A percentile compares a stretch with the other conserved stretches of the same genome.
phyloP scores from a whole-genome alignment of 2,113 vertebrate genomes.

The Antigone vipio region DNA sequence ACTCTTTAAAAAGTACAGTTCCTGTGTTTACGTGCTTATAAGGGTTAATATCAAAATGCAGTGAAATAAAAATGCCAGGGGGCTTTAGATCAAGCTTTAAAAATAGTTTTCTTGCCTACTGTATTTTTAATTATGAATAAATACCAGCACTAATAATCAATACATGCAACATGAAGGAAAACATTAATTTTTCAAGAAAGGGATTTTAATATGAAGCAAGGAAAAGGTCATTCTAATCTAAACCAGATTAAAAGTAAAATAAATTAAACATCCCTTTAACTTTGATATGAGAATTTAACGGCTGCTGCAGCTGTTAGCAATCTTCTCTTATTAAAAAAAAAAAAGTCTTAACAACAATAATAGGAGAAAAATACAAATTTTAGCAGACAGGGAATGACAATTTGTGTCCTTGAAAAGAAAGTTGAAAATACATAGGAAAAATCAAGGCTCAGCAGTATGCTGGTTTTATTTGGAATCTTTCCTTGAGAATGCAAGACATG shows the following conservation, averaged over 20 bases:
- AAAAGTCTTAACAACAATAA: background rate
- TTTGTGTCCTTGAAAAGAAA: background rate
- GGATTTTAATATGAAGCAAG: background rate
- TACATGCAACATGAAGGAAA: background rate
- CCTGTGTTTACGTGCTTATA: background rate
- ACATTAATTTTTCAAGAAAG: background rate
- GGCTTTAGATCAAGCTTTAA: background rate
- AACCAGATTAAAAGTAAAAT: background rate
- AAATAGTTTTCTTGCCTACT: background rate
- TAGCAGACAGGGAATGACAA: background rate
- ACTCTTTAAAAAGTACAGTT: background rate
- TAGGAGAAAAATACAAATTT: background rate
- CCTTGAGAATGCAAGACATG: background rate
- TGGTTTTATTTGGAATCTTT: background rate
- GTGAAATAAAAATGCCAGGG: background rate
- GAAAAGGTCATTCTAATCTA: slow-evolving; percentile 17
- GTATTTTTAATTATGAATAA: slow-evolving; percentile 12
- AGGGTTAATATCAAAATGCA: background rate
- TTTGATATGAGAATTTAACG: background rate
- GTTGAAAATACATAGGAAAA: background rate
- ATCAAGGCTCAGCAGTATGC: background rate
- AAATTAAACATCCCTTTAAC: background rate
- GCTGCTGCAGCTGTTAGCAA: background rate
- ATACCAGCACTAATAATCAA: slow-evolving; percentile 23
- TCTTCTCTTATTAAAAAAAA: background rate